phyloP scores from a whole-genome alignment of 2,797 vertebrate genomes.

The Lates japonicus region DNA sequence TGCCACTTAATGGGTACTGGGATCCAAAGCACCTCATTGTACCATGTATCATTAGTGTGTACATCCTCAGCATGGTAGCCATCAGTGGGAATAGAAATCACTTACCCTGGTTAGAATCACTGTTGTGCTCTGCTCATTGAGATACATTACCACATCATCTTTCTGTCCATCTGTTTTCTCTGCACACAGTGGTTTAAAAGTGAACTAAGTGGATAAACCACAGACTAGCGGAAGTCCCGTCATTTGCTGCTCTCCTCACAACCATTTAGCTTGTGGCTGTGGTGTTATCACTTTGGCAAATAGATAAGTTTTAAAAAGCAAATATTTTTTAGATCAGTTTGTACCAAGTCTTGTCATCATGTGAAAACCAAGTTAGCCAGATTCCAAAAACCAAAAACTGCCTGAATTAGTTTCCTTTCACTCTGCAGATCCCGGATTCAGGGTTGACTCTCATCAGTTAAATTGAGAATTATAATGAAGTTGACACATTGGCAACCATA shows the following conservation, averaged over 20 bases:
- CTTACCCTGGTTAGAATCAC: not conserved
- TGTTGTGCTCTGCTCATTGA: constrained; percentile 7
- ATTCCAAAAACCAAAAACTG: not conserved
- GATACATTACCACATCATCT: not conserved
- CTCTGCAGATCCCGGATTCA: too few relatives aligned
- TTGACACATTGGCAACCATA: not conserved
- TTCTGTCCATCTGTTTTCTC: not conserved
- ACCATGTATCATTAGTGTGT: constrained; percentile 19
- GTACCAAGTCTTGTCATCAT: not conserved
- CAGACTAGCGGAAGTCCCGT: constrained; percentile 24
- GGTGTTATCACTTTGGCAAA: constrained; percentile 44
- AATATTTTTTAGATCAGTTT: not conserved
- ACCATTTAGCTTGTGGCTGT: constrained; percentile 24
- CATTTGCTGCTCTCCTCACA: constrained; percentile 28
- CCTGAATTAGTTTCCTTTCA: too few relatives aligned
- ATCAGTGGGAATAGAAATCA: constrained; percentile 14
- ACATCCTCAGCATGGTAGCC: not conserved
- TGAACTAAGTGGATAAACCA: constrained; percentile 46
- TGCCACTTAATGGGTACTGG: not conserved
- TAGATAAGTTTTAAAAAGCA: constrained; percentile 45
- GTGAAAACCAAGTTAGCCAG: not conserved
- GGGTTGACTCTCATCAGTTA: too few relatives aligned
- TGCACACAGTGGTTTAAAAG: constrained; percentile 10
- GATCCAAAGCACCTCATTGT: not conserved
- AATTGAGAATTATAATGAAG: not conserved